A percentile compares a stretch with the other conserved stretches of the same genome.
phyloP scores from a whole-genome alignment of 1,140 invertebrate genomes.

The Pemphigus obesinymphae region DNA sequence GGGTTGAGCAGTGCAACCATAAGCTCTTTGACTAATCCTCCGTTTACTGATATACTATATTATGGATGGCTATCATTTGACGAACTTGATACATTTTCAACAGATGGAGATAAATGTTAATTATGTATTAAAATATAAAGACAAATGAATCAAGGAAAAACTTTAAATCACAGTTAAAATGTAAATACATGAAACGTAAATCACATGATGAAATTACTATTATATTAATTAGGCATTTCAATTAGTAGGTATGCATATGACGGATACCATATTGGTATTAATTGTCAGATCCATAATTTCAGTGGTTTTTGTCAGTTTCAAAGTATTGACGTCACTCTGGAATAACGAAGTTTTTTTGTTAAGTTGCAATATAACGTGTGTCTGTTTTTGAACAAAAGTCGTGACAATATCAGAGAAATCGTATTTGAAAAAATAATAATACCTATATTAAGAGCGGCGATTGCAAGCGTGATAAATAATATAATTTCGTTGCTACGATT shows the following conservation, averaged over 20 bases:
- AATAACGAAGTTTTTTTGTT: not conserved
- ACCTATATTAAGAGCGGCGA: not conserved
- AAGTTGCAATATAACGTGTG: not conserved
- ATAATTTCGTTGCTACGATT: not conserved
- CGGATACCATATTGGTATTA: too few relatives aligned
- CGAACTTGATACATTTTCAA: not conserved
- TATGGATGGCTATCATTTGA: not conserved
- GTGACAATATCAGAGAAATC: not conserved
- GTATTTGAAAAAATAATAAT: not conserved
- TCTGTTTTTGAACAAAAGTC: not conserved
- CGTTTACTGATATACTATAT: not conserved
- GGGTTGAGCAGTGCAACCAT: not conserved
- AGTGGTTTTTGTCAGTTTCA: not conserved
- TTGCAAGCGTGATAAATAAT: not conserved
- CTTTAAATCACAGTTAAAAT: not conserved
- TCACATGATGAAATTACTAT: too few relatives aligned
- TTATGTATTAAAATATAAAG: not conserved
- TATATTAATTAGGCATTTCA: too few relatives aligned
- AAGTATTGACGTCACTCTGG: not conserved
- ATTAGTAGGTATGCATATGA: too few relatives aligned
- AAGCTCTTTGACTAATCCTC: not conserved
- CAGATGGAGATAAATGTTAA: not conserved
- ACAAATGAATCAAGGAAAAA: not conserved
- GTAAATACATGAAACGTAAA: too few relatives aligned
- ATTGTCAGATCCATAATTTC: too few relatives aligned